Percentiles rank a stretch among this genome's conserved stretches.
These are phyloP conservation scores for Avahi laniger DNA, from an alignment of 2,797 vertebrate genomes.

Conservation along the genomic window DNA sequence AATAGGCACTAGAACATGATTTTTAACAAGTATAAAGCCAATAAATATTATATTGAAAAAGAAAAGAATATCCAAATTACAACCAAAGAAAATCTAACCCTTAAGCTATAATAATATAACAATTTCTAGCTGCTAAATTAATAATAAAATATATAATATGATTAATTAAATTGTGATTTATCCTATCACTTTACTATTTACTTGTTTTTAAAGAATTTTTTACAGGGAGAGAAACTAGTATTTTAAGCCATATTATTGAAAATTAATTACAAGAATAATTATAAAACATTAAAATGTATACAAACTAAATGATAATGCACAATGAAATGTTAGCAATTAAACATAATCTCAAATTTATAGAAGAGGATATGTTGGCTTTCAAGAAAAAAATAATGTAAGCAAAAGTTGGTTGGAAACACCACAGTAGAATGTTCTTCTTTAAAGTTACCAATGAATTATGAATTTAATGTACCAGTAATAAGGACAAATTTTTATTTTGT, in stretches of 20 bases:
- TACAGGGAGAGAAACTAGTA: neutral
- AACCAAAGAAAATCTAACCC: neutral
- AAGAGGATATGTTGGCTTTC: slow-evolving; percentile 22
- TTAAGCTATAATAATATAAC: neutral
- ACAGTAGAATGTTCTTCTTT: slow-evolving; percentile 46
- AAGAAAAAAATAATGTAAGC: slow-evolving; percentile 36
- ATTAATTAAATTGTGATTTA: slow-evolving; percentile 7
- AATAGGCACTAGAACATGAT: neutral
- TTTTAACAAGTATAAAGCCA: slow-evolving; percentile 8
- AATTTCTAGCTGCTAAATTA: neutral
- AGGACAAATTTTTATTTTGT: slow-evolving; percentile 59
- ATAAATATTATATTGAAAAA: neutral
- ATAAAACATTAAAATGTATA: neutral
- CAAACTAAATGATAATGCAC: neutral
- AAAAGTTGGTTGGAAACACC: slow-evolving; percentile 47
- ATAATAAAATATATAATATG: neutral
- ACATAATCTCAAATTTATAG: slow-evolving; percentile 29
- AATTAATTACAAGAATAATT: neutral
- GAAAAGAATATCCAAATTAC: neutral
- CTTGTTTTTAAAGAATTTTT: neutral
- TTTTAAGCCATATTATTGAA: neutral
- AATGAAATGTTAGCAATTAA: slow-evolving; percentile 45
- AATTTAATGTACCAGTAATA: slow-evolving; percentile 55
- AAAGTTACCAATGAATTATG: slow-evolving; percentile 62
- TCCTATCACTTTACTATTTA: neutral